Base-by-base conservation (phyloP, 1,140 invertebrate species). In the Ceratosolen fusciceps region DNA sequence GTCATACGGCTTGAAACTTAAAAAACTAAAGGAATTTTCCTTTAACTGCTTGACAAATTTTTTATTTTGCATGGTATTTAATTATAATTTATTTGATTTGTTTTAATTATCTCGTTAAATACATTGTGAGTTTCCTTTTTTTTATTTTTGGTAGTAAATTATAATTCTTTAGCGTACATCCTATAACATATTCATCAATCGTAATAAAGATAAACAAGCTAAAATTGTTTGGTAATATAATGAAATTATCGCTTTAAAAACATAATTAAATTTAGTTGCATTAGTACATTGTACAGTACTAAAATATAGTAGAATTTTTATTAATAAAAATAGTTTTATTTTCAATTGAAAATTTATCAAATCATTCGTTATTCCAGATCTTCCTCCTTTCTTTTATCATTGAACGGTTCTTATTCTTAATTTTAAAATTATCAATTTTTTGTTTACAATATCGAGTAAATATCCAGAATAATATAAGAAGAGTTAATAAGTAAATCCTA, bases 331-430 rank as follows among this genome's bases (percentile, higher is more conserved):
- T 4, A n/a, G 21, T 58, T 29, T 29, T 10, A n/a, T 58, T 58
- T 58, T 12, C 4, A 4, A 58, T 12, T 43, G 39, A 43, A 7
- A 43, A 43, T 12, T 68, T 26, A 70, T 47, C 7, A 47, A 10
- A n/a, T 47, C 12, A 8, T 47, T 49, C 7, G 29, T 49, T 19
- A 29, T 54, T 39, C 54, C 8, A 43, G 29, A 7, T 37, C n/a
- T n/a, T 74, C 56, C 7, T 74, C 72, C 37, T 62, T 65, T 60
- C n/a, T 65, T 58, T n/a, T 75, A 75, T 75, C 74, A 49, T 47
- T 74, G 2, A 58, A 49, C 21, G 16, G 47, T 74, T 60, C 31
- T 19, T 65, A 75, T 75, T 52, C 24, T n/a, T 49, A 39, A 29
- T 75, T 37, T 49, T 52, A 24, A 74, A 21, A 62, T 62, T 43